phyloP scores from a whole-genome alignment of 2,888 invertebrate genomes.

The Acronicta aceris region DNA sequence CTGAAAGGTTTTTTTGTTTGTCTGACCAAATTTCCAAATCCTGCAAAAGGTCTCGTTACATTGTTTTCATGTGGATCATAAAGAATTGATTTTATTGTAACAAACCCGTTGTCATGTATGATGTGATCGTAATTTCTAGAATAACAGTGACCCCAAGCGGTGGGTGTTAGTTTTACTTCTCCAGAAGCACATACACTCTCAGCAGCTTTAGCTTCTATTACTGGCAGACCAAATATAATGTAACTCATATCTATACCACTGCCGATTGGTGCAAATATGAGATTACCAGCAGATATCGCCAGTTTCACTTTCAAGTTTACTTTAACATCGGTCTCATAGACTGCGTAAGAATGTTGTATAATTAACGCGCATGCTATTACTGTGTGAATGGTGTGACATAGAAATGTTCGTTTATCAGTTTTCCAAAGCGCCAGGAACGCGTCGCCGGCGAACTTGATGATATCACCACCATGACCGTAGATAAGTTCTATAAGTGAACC shows the following conservation, averaged over 20 bases:
- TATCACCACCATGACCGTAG: slow-evolving; percentile 90
- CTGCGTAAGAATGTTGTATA: slow-evolving; percentile 86
- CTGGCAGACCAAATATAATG: slow-evolving; percentile 87
- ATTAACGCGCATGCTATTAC: slow-evolving; percentile 89
- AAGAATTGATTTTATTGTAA: slow-evolving; percentile 83
- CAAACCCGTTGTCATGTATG: slow-evolving; percentile 75
- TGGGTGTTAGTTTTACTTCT: slow-evolving; percentile 87
- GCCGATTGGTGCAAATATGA: slow-evolving; percentile 89
- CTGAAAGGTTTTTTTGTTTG: slow-evolving; percentile 74
- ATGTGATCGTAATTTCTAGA: slow-evolving; percentile 84
- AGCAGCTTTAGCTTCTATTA: slow-evolving; percentile 86
- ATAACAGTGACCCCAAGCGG: slow-evolving; percentile 89
- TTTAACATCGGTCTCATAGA: slow-evolving; percentile 88
- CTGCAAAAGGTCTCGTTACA: slow-evolving; percentile 79
- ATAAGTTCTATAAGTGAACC: slow-evolving; percentile 90
- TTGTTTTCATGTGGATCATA: slow-evolving; percentile 81
- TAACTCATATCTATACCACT: slow-evolving; percentile 85
- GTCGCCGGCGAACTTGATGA: slow-evolving; percentile 90
- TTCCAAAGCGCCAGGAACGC: slow-evolving; percentile 91
- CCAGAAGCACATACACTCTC: slow-evolving; percentile 86
- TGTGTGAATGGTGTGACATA: slow-evolving; percentile 85
- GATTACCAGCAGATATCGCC: slow-evolving; percentile 89
- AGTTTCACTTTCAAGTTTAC: slow-evolving; percentile 87
- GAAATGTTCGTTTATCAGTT: slow-evolving; percentile 79
- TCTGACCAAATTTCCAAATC: slow-evolving; percentile 76